phyloP scores from a whole-genome alignment of 2,113 vertebrate species.

The Diphyllodes magnificus region DNA sequence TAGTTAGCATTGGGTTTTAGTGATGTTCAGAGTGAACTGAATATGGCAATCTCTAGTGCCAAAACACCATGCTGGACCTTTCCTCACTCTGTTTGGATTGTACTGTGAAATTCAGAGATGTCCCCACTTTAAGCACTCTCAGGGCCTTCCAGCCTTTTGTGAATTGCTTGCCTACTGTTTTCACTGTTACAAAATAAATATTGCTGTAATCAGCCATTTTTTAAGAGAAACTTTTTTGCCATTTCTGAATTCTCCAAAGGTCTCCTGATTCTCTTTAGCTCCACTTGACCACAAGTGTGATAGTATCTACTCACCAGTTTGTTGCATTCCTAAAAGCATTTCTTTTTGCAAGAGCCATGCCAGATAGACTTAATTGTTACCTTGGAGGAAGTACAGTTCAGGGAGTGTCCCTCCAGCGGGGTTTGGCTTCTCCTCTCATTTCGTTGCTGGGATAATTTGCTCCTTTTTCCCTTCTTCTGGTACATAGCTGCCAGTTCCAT shows the following conservation, averaged over 20 bases:
- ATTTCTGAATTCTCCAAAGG: not conserved
- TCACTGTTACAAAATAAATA: not conserved
- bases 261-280: not conserved
- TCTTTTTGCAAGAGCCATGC: not conserved
- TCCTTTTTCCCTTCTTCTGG: not conserved
- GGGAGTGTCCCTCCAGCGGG: not conserved
- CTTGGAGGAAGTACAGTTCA: not conserved
- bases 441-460: not conserved
- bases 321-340: not conserved
- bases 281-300: not conserved
- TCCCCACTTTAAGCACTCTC: not conserved
- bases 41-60: not conserved
- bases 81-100: not conserved
- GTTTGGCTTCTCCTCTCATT: not conserved
- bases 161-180: not conserved
- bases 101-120: not conserved
- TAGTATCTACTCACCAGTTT: not conserved
- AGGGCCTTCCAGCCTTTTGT: not conserved
- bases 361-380: not conserved
- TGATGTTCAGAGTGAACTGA: not conserved
- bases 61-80: not conserved
- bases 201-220: not conserved
- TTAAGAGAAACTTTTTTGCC: not conserved
- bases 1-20: not conserved
- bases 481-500: not conserved